Percentiles rank a stretch among this genome's conserved stretches.
Conservation (phyloP, 2,888 invertebrate genomes). For the Drosophila cognata region DNA sequence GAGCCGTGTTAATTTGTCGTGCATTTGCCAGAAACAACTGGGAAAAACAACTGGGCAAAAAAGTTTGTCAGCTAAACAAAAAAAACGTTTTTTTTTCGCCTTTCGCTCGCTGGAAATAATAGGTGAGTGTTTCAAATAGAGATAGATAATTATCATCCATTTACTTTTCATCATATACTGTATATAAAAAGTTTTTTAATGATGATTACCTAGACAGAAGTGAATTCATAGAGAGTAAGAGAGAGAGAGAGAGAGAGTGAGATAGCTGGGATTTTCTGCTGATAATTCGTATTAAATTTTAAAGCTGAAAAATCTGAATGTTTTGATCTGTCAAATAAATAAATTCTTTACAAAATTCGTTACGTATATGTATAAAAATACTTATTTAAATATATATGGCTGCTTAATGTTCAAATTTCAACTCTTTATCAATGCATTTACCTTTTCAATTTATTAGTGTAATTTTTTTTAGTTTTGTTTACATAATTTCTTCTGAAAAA, state of each 20-base stretch:
- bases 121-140: constrained; percentile 34
- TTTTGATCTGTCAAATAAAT: background rate
- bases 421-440: background rate
- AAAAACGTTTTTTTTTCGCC: background rate
- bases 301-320: background rate
- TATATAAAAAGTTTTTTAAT: background rate
- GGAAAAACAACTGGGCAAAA: constrained; percentile 31
- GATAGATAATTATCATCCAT: background rate
- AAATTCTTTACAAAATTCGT: background rate
- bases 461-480: background rate
- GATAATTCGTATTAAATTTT: background rate
- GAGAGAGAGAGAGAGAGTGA: background rate
- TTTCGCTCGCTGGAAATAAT: background rate
- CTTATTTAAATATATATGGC: background rate
- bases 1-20: constrained; percentile 72
- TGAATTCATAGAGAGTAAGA: background rate
- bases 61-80: constrained; percentile 22
- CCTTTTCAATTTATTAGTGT: background rate
- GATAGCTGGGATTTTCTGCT: background rate
- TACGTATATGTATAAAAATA: background rate
- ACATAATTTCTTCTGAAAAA: background rate
- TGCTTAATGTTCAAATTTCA: background rate
- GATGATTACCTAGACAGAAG: background rate
- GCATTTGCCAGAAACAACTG: constrained; percentile 52
- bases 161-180: background rate